Evolutionary conservation across 2,888 invertebrate species (phyloP), one percentile per base, ranked within the genome.

Genomic region (Drosophila barbarae): DNA sequence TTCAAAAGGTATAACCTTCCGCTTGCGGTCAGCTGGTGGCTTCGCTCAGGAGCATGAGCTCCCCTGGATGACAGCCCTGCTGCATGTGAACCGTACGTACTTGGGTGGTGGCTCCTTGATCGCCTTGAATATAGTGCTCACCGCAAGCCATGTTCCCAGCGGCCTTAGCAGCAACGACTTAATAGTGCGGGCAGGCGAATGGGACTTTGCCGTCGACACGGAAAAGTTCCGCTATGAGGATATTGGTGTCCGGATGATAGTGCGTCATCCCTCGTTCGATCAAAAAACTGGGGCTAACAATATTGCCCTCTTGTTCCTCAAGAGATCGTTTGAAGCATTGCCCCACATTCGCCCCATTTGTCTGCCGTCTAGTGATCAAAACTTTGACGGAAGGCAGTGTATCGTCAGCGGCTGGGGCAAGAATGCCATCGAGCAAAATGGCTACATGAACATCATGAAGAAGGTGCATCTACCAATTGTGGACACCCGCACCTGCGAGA

Each of bases 401-500:
- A 74, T 78, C 54, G 85, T 85, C 12, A 84, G 81, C 10, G 88
- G 89, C 4, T 89, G 88, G 88, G 89, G 88, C 12, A 83, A 82
- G 42, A 65, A 72, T 9, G 51, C 69, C 8, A 60, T 34, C 1
- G 36, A 63, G 0, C 65, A 58, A 21, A 47, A 23, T 0, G 91
- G 91, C 1, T 92, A 92, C 75, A 91, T 91, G 74, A 91, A 92
- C 1, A 92, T 93, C 42, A 79, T 94, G 73, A 93, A 93, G 80
- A 92, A 92, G 57, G 91, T 95, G 15, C 93, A 93, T 6, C 72
- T 96, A 2, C 94, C 95, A 0, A 89, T 95, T 0, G 92, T 95
- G 0, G 90, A 91, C 0, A 90, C 87, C 5, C 57, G 52, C 2
- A 66, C 65, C 0, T 92, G 92, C 57, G 89, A 91, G 51, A 13